phyloP scores from a whole-genome alignment of 2,113 vertebrate genomes.

The Caranx melampygus region DNA sequence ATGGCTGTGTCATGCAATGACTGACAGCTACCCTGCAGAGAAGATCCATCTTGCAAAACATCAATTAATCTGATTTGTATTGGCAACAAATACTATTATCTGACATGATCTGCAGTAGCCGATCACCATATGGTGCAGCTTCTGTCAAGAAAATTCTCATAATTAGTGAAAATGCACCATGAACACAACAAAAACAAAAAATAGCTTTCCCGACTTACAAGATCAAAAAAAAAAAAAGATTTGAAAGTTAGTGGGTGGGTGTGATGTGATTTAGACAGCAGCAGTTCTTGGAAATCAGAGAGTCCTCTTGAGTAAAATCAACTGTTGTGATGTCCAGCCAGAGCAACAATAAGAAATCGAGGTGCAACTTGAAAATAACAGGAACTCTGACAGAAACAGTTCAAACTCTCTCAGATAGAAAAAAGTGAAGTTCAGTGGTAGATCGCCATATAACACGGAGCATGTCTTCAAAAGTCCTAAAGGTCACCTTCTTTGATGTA shows the following conservation, averaged over 20 bases:
- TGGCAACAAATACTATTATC: slow-evolving; percentile 41
- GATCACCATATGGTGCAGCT: background rate
- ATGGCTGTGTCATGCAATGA: slow-evolving; percentile 23
- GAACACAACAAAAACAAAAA: background rate
- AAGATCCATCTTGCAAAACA: slow-evolving; percentile 48
- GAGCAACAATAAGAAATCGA: background rate
- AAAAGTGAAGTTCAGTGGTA: background rate
- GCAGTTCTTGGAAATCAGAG: background rate
- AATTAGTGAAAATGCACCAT: slow-evolving; percentile 1
- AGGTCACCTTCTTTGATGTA: slow-evolving; percentile 52
- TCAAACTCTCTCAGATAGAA: background rate
- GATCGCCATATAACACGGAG: background rate
- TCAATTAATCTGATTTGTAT: slow-evolving; percentile 50
- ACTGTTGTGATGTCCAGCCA: background rate
- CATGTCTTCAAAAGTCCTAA: slow-evolving; percentile 24
- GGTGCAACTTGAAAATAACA: background rate
- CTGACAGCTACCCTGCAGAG: slow-evolving; percentile 22
- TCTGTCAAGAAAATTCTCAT: background rate
- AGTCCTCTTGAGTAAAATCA: background rate
- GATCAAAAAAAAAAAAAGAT: too few relatives aligned
- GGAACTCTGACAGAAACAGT: slow-evolving; percentile 13
- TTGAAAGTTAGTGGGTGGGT: background rate
- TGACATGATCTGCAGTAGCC: slow-evolving; percentile 26
- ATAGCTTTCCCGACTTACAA: background rate
- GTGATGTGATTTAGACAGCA: background rate